Evolutionary conservation across 2,888 invertebrate species (phyloP), one percentile per base, ranked within the genome.

Genomic region (Poecilus cupreus): DNA sequence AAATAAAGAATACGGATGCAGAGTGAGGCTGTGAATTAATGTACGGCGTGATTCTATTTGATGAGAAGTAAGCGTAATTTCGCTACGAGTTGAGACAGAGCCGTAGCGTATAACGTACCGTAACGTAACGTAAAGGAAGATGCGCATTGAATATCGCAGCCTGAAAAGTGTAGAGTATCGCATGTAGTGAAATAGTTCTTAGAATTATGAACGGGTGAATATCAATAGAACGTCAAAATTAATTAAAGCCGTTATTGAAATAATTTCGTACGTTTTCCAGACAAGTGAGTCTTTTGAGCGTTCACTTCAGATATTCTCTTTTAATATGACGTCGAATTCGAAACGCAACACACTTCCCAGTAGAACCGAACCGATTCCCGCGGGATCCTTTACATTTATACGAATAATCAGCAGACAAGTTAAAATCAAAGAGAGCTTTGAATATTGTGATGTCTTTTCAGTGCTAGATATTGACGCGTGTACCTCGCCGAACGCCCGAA

Each of bases 361-460:
- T 18, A n/a, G 26, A 37, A 70, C 24, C 57, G 60, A 70, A 70
- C 72, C 46, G 72, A 72, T 72, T 72, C 75, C 75, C 75, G 32
- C 10, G 26, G 32, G 49, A 26, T 75, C 75, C 51, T 75, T 51
- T 75, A 75, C 75, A 75, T 51, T 51, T 75, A 46, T 72, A 32
- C 51, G 80, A 80, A 80, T 80, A 80, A 80, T 80, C 70, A 80
- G 54, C 57, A 70, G 72, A 72, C 80, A 72, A 72, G 72, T 80
- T 70, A 70, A 80, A 75, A 80, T 72, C 72, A 70, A 80, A 80
- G 72, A 72, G 72, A 72, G 80, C 80, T 80, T 80, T 80, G 80
- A 80, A 80, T 80, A 80, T 80, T 80, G 70, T 80, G 72, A 80
- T 80, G 80, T 80, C 80, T 80, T 80, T 80, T 80, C 80, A 80